A percentile compares a stretch with the other conserved stretches of the same genome.
These are phyloP conservation scores for Miichthys miiuy DNA, from an alignment of 2,797 vertebrate species.

Conservation along the genomic window DNA sequence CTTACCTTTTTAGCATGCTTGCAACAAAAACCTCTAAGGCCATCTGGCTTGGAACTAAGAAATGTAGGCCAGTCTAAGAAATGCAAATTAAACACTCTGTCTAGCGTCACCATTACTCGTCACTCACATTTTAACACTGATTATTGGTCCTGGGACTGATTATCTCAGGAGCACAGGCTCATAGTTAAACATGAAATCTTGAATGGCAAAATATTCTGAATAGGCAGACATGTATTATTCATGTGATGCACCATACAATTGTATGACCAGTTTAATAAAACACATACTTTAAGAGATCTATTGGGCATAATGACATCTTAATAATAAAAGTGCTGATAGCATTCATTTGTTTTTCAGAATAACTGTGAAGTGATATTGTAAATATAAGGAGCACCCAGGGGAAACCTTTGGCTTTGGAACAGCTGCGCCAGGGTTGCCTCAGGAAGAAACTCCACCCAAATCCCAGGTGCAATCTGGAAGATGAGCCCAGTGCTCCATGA, in stretches of 20 bases:
- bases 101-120: not conserved
- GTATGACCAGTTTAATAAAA: no score
- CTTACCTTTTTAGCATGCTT: not conserved
- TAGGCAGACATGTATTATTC: not conserved
- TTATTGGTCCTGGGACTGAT: not conserved
- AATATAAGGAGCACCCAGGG: not conserved
- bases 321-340: not conserved
- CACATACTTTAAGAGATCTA: not conserved
- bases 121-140: not conserved
- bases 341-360: not conserved
- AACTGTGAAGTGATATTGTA: not conserved
- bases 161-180: not conserved
- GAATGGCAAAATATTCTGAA: not conserved
- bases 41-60: not conserved
- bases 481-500: not conserved
- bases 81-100: not conserved
- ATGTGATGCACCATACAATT: not conserved
- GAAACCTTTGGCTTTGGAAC: not conserved
- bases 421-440: not conserved
- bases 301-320: not conserved
- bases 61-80: not conserved
- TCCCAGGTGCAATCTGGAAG: not conserved
- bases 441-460: not conserved
- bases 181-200: not conserved
- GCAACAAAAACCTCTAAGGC: slow-evolving; percentile 5